phyloP scores from a whole-genome alignment of 1,140 invertebrate species.

The Tetragnatha versicolor region DNA sequence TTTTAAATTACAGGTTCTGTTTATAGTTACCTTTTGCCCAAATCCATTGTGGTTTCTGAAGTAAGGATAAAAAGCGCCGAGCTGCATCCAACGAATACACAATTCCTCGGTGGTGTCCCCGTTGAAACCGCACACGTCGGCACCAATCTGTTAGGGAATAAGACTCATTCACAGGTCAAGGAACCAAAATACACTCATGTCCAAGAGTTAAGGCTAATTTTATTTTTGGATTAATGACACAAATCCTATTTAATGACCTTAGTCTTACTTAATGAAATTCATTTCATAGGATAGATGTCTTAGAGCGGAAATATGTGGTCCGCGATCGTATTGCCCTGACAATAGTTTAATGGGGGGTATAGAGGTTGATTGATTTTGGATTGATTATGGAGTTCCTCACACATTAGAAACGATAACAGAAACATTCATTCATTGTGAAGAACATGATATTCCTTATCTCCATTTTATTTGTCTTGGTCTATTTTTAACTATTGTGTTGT shows the following conservation, averaged over 20 bases:
- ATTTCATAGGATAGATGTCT: background rate
- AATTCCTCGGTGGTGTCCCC: slow-evolving; percentile 74
- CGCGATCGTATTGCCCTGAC: no score
- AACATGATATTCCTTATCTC: no score
- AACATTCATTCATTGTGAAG: no score
- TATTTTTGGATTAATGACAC: no score
- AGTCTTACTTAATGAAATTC: background rate
- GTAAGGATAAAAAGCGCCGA: slow-evolving; percentile 82
- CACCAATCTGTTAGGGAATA: slow-evolving; percentile 76
- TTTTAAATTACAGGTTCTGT: background rate
- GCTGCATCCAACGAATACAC: slow-evolving; percentile 68
- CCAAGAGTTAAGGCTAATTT: no score
- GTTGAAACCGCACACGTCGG: slow-evolving; percentile 89
- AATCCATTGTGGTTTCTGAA: slow-evolving; percentile 61
- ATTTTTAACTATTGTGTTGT: no score
- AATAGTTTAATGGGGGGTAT: no score
- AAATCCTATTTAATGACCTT: background rate
- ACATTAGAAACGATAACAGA: no score
- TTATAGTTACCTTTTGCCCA: slow-evolving; percentile 50
- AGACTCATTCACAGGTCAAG: background rate
- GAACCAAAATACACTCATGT: background rate
- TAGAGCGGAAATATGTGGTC: no score
- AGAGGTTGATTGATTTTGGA: no score
- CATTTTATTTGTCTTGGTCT: no score
- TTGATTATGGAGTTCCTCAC: no score